Conservation (phyloP, 2,113 vertebrate species). For the Trichechus manatus region DNA sequence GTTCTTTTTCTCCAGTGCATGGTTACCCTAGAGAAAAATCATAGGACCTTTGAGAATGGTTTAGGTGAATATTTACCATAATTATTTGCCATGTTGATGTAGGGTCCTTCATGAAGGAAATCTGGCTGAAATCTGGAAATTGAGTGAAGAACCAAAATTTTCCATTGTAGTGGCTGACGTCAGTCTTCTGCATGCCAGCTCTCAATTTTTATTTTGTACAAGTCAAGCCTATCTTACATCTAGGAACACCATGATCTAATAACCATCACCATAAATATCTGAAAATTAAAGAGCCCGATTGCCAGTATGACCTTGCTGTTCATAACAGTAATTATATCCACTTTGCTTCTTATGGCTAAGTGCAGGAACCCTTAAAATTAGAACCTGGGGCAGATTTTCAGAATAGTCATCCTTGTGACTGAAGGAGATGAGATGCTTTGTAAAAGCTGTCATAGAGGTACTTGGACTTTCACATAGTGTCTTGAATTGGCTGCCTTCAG, state of each 20-base stretch:
- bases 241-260: not conserved
- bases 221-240: not conserved
- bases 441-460: not conserved
- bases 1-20: not conserved
- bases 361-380: not conserved
- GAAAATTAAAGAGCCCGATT: not conserved
- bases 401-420: not conserved
- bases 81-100: not conserved
- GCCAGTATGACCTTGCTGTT: not conserved
- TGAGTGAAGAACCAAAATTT: not conserved
- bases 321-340: not conserved
- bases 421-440: not conserved
- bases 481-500: not conserved
- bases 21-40: not conserved
- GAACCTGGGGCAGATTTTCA: not conserved
- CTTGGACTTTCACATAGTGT: not conserved
- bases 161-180: not conserved
- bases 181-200: not conserved
- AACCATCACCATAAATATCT: not conserved
- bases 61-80: not conserved
- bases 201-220: not conserved
- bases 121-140: not conserved
- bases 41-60: not conserved
- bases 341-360: not conserved
- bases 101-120: not conserved